Conservation (phyloP, 2,888 invertebrate species). For the Cheilosia urbana region DNA sequence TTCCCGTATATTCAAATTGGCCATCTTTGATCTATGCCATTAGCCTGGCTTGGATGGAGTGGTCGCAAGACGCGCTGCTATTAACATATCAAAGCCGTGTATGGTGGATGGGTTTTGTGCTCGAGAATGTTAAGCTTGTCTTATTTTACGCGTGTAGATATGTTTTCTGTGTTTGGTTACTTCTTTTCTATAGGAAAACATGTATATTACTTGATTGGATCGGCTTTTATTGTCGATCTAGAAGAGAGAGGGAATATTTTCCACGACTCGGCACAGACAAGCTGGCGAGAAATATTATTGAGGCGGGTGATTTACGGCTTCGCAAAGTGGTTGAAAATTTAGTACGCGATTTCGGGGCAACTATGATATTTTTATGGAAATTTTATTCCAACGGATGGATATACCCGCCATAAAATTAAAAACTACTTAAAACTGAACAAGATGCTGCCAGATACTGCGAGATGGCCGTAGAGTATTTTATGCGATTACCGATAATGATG, state of each 20-base stretch:
- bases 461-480: slow-evolving; percentile 6
- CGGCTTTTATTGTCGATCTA: slow-evolving; percentile 55
- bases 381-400: slow-evolving; percentile 38
- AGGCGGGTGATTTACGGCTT: slow-evolving; percentile 46
- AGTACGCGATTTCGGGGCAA: slow-evolving; percentile 53
- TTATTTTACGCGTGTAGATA: slow-evolving; percentile 52
- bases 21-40: slow-evolving; percentile 75
- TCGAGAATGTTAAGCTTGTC: slow-evolving; percentile 23
- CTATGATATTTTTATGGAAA: slow-evolving; percentile 53
- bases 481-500: slow-evolving; percentile 21
- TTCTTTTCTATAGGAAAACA: slow-evolving; percentile 10
- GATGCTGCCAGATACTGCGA: slow-evolving; percentile 15
- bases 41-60: slow-evolving; percentile 32
- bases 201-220: slow-evolving; percentile 58
- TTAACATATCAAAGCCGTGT: slow-evolving; percentile 71
- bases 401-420: slow-evolving; percentile 59
- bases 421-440: slow-evolving; percentile 52
- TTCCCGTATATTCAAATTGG: slow-evolving; percentile 73
- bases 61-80: slow-evolving; percentile 25
- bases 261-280: slow-evolving; percentile 5
- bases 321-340: slow-evolving; percentile 63
- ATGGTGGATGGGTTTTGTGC: slow-evolving; percentile 53
- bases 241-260: slow-evolving; percentile 35
- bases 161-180: slow-evolving; percentile 11
- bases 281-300: slow-evolving; percentile 43